Percentiles rank a stretch among this genome's conserved stretches.
These are phyloP conservation scores for Neodiprion lecontei DNA, from an alignment of 1,140 invertebrate genomes.

Conservation along the genomic window DNA sequence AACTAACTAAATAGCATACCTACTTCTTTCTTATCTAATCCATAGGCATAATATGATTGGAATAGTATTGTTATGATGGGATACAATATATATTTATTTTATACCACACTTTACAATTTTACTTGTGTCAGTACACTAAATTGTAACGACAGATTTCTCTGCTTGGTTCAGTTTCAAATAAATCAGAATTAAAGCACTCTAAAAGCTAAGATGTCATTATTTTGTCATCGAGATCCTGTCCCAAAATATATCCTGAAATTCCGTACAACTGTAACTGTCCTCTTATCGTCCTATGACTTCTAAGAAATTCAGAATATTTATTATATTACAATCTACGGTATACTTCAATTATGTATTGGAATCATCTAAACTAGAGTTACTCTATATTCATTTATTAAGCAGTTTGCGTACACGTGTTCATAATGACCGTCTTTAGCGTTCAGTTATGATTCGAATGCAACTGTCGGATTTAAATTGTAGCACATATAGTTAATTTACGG, in stretches of 20 bases:
- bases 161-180: conserved; percentile 1
- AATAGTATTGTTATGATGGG: background rate
- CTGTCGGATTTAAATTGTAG: no score
- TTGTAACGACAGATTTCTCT: background rate
- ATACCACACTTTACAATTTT: conserved; percentile 7
- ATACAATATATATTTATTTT: conserved; percentile 14
- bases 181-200: conserved; percentile 3
- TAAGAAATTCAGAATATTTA: background rate
- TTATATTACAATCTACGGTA: background rate
- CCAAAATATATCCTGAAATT: background rate
- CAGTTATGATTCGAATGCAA: background rate
- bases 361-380: background rate
- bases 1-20: no score
- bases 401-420: background rate
- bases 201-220: background rate
- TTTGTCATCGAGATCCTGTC: background rate
- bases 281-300: background rate
- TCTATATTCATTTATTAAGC: background rate
- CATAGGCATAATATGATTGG: background rate
- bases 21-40: no score
- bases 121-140: background rate
- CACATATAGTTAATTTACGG: no score
- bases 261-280: background rate
- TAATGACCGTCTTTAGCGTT: background rate
- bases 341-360: background rate